These are phyloP conservation scores for Steatornis caripensis DNA, from an alignment of 2,113 vertebrate species.

Conservation along the genomic window DNA sequence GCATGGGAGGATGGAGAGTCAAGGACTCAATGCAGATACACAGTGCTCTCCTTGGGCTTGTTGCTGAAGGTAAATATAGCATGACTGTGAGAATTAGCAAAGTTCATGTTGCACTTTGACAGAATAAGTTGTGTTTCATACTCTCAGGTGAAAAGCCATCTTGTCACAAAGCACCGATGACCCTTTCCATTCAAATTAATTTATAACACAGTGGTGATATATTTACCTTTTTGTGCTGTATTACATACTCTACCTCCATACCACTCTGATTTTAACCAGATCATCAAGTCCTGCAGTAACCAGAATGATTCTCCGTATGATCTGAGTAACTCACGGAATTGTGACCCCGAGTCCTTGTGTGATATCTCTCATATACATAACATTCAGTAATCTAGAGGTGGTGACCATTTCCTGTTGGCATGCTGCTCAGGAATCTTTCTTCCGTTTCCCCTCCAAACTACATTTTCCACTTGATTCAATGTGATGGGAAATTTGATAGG, in stretches of 20 bases:
- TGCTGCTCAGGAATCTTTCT: not conserved
- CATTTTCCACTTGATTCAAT: not conserved
- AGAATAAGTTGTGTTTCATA: not conserved
- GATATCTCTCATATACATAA: not conserved
- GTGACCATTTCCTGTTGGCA: not conserved
- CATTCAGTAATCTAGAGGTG: not conserved
- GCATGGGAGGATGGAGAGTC: not conserved
- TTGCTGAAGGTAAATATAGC: not conserved
- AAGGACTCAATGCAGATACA: not conserved
- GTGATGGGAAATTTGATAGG: not conserved
- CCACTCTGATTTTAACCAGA: not conserved
- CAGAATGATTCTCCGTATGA: not conserved
- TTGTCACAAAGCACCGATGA: not conserved
- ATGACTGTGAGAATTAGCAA: not conserved
- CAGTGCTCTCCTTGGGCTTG: not conserved
- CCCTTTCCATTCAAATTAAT: not conserved
- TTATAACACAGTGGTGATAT: not conserved
- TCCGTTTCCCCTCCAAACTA: not conserved
- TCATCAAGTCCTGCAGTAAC: not conserved
- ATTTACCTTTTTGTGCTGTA: not conserved
- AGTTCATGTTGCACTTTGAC: not conserved
- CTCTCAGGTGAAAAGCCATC: not conserved
- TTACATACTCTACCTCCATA: not conserved
- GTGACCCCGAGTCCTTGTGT: not conserved
- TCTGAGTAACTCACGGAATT: not conserved